These are phyloP conservation scores for Zosterops japonicus DNA, from an alignment of 2,113 vertebrate species.

Conservation along the genomic window DNA sequence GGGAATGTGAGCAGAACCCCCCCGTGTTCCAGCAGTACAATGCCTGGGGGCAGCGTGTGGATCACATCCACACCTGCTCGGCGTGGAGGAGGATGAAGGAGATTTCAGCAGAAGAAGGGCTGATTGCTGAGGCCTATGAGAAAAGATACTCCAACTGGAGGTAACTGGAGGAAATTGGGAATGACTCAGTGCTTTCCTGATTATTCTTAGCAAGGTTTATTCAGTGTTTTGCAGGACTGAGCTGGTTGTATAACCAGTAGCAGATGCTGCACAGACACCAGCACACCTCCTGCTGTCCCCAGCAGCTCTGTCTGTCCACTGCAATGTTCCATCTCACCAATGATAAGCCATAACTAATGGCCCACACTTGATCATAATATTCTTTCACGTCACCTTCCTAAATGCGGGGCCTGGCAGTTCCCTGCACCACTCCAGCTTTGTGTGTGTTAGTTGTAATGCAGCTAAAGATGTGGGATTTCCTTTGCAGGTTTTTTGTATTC, in stretches of 20 bases:
- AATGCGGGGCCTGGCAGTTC: neutral
- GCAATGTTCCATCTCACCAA: neutral
- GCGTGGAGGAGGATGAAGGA: slow-evolving; percentile 83
- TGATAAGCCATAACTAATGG: neutral
- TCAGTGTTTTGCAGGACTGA: neutral
- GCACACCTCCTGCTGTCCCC: neutral
- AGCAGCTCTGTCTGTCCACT: neutral
- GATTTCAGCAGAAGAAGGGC: slow-evolving; percentile 77
- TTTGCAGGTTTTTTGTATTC: neutral
- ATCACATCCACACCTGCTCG: slow-evolving; percentile 76
- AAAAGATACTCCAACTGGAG: slow-evolving; percentile 78
- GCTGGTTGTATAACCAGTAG: neutral
- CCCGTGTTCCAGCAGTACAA: slow-evolving; percentile 76
- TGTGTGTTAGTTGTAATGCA: neutral
- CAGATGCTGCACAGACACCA: neutral
- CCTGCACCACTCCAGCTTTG: neutral
- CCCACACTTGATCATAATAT: neutral
- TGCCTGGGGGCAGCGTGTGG: slow-evolving; percentile 75
- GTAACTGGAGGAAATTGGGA: slow-evolving; percentile 26
- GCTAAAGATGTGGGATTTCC: neutral
- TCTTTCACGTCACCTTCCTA: neutral
- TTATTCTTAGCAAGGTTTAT: neutral
- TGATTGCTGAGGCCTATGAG: slow-evolving; percentile 81
- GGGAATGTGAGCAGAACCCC: slow-evolving; percentile 78
- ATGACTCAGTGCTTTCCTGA: neutral